phyloP scores from a whole-genome alignment of 2,888 invertebrate genomes.

The Thymelicus sylvestris region DNA sequence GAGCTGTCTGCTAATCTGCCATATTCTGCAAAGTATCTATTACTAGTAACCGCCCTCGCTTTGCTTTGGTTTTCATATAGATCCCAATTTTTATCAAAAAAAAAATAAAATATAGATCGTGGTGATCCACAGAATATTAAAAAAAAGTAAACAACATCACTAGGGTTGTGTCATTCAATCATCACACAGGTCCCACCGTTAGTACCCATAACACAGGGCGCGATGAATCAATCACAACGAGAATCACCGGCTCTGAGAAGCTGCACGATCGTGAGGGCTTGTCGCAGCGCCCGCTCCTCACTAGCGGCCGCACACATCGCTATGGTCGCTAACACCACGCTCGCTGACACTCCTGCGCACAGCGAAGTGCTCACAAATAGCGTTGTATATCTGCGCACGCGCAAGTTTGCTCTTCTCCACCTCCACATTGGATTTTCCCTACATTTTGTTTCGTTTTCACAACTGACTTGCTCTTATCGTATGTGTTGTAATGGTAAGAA shows the following conservation, averaged over 20 bases:
- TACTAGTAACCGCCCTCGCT: not conserved
- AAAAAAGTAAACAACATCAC: too few relatives aligned
- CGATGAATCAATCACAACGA: not conserved
- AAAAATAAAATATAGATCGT: too few relatives aligned
- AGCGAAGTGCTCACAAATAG: not conserved
- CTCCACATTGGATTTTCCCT: not conserved
- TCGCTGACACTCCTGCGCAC: not conserved
- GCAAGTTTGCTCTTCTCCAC: not conserved
- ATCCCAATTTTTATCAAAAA: too few relatives aligned
- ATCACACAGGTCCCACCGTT: too few relatives aligned
- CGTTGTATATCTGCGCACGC: not conserved
- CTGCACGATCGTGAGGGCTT: conserved; percentile 3
- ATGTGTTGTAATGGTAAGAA: too few relatives aligned
- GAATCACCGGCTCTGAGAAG: conserved; percentile 1
- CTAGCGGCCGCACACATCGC: not conserved
- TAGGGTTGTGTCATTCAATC: too few relatives aligned
- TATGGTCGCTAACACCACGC: not conserved
- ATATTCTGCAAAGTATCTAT: not conserved
- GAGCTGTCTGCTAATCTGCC: not conserved
- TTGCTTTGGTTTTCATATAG: too few relatives aligned
- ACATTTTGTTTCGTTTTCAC: not conserved
- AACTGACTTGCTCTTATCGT: not conserved
- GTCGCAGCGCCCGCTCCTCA: not conserved
- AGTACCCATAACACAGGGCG: too few relatives aligned
- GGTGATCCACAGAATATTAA: too few relatives aligned